These are phyloP conservation scores for Arrhamphus sclerolepis DNA, from an alignment of 2,797 vertebrate genomes.

Conservation along the genomic window DNA sequence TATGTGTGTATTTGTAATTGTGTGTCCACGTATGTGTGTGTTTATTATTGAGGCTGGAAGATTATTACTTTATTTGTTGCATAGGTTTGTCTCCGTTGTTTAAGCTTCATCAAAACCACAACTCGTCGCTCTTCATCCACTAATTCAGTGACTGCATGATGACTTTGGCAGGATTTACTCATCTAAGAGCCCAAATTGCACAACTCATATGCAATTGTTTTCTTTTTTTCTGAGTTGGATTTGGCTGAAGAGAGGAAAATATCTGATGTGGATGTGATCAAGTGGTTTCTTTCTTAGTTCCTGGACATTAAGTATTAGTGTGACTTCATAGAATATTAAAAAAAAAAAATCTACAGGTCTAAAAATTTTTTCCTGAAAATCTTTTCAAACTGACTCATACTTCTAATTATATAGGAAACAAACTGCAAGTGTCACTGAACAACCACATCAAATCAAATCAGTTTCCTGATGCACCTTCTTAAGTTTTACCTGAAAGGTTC, in stretches of 20 bases:
- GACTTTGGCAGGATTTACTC: conserved; percentile 38
- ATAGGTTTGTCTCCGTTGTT: conserved; percentile 18
- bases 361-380: not conserved
- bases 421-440: not conserved
- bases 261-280: not conserved
- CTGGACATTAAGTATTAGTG: not conserved
- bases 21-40: conserved; percentile 1
- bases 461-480: not conserved
- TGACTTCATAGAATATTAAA: not conserved
- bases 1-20: conserved; percentile 1
- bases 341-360: too few species aligned
- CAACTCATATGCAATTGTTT: not conserved
- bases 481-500: not conserved
- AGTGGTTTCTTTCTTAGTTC: not conserved
- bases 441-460: not conserved
- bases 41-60: not conserved
- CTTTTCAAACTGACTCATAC: not conserved
- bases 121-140: conserved; percentile 13
- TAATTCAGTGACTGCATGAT: conserved; percentile 9
- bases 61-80: conserved; percentile 8
- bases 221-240: conserved; percentile 1
- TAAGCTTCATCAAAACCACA: conserved; percentile 14
- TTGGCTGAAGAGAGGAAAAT: too few species aligned
- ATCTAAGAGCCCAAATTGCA: not conserved
- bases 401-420: too few species aligned